These are phyloP conservation scores for Oophaga sylvatica DNA, from an alignment of 2,797 vertebrate genomes.

Conservation along the genomic window DNA sequence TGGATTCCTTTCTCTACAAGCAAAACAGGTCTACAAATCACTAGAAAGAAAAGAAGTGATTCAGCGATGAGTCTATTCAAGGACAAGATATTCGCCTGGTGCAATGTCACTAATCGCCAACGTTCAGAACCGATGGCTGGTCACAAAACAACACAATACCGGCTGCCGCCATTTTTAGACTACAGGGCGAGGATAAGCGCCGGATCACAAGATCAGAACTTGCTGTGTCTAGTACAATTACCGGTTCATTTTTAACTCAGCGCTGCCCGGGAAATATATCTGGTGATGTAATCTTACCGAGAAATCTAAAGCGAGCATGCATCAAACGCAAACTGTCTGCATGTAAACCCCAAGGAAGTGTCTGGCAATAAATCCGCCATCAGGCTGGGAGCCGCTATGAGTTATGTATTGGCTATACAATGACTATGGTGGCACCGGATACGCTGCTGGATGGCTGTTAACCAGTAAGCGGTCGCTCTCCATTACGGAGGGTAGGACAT, in stretches of 20 bases:
- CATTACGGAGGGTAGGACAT: background rate
- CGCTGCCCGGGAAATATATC: background rate
- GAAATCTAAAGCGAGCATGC: background rate
- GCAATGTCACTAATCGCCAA: conserved; percentile 5
- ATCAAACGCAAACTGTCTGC: conserved; percentile 6
- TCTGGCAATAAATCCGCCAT: conserved; percentile 24
- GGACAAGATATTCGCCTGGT: conserved; percentile 12
- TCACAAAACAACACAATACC: conserved; percentile 21
- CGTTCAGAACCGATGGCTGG: background rate
- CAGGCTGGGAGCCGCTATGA: conserved; percentile 1
- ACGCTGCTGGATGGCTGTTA: background rate
- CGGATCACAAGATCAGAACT: conserved; percentile 42
- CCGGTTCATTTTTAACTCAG: conserved; percentile 20
- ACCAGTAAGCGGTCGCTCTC: conserved; percentile 9
- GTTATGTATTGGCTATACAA: conserved; percentile 29
- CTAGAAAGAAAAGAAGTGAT: conserved; percentile 55
- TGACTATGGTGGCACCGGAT: background rate
- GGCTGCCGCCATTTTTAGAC: conserved; percentile 48
- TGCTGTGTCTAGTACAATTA: conserved; percentile 21
- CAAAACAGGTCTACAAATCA: conserved; percentile 65
- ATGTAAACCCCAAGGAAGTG: background rate
- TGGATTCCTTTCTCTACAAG: conserved; percentile 30
- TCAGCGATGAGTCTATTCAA: conserved; percentile 26
- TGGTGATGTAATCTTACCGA: conserved; percentile 16
- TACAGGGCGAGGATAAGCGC: conserved; percentile 22